These are phyloP conservation scores for Trematomus bernacchii DNA, from an alignment of 2,797 vertebrate genomes.

Conservation along the genomic window DNA sequence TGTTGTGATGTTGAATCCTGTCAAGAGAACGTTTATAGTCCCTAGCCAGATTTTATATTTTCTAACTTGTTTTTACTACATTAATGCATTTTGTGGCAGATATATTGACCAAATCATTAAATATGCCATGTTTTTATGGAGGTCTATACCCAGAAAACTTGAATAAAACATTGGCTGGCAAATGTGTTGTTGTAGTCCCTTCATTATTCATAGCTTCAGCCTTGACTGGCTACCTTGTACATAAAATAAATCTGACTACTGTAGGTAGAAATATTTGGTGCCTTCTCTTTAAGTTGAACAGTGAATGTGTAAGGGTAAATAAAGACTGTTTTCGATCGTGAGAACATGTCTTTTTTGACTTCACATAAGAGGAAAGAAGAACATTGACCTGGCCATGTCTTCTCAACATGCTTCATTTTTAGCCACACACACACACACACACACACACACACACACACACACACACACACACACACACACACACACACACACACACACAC, in stretches of 20 bases:
- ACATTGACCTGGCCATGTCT: not conserved
- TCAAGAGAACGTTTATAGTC: not conserved
- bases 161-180: slow-evolving; percentile 36
- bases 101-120: not conserved
- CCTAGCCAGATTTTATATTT: not conserved
- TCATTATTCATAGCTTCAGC: slow-evolving; percentile 41
- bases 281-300: slow-evolving; percentile 1
- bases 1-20: slow-evolving; percentile 1
- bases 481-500: no score
- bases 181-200: slow-evolving; percentile 21
- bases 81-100: slow-evolving; percentile 15
- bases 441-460: not conserved
- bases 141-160: not conserved
- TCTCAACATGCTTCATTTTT: not conserved
- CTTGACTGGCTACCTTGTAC: slow-evolving; percentile 8
- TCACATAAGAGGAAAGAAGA: not conserved
- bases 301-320: slow-evolving; percentile 13
- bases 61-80: slow-evolving; percentile 11
- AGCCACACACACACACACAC: not conserved
- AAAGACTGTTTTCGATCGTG: slow-evolving; percentile 22
- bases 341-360: no score
- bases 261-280: slow-evolving; percentile 8
- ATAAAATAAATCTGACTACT: slow-evolving; percentile 18
- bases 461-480: not conserved
- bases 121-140: slow-evolving; percentile 1